Evolutionary conservation across 2,888 invertebrate species (phyloP), one percentile per base, ranked within the genome.

Genomic region (Agriotes lineatus): DNA sequence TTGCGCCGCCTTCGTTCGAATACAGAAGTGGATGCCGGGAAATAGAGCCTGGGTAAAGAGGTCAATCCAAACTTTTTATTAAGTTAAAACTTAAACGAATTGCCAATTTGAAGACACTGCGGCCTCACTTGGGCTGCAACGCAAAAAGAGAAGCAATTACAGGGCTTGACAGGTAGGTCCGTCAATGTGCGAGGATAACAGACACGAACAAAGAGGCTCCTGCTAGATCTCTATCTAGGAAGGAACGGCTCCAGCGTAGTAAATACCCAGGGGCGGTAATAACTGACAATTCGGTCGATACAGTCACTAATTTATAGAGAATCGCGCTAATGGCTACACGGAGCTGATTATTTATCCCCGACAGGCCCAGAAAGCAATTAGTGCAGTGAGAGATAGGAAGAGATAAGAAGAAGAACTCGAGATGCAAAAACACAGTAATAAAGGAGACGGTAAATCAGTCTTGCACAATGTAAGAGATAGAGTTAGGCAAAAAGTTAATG

Each of bases 321-420:
- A 78, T 76, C 70, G 75, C 72, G 74, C 78, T 79, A 80, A 79
- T 80, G 78, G 79, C 77, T 76, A 79, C 78, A 79, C 75, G 76
- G 75, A 77, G 76, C 78, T 79, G 79, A 79, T 80, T 80, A 81
- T 81, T 81, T 80, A 79, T 76, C 76, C 70, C 73, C 73, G 74
- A 73, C 75, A 77, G 72, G 72, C 71, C 76, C 75, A 72, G 75
- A 77, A 77, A 78, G 76, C 76, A 77, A 78, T 78, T 78, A 78
- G 77, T 72, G 69, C 70, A 69, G 74, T 68, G 73, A 72, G 68
- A 75, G 74, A 75, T 72, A 71, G 71, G 69, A 71, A 73, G 60
- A 71, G 74, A 75, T 74, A 75, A 75, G 52, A 10, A 30, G 72
- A 76, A 77, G 75, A 75, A 75, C 71, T 76, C 69, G 54, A 74